A percentile compares a stretch with the other conserved stretches of the same genome.
Conservation (phyloP, 2,113 vertebrate genomes). For the Piliocolobus tephrosceles region DNA sequence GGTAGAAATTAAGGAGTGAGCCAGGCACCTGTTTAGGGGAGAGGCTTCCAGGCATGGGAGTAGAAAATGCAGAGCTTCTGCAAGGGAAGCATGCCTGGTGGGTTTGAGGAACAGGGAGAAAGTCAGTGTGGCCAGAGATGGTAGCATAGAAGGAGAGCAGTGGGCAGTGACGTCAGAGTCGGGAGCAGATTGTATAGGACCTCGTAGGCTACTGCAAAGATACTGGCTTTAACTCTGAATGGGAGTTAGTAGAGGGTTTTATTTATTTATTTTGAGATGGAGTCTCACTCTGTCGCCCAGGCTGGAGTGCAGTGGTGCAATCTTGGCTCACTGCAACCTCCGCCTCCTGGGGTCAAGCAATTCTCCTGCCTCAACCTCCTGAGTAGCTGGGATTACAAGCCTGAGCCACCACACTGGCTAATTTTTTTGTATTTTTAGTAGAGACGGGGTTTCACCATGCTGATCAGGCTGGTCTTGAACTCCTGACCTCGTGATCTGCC, state of each 20-base stretch:
- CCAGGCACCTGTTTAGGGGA: background rate
- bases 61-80: background rate
- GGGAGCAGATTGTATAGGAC: fast-evolving
- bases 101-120: background rate
- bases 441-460: too few species aligned
- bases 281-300: too few species aligned
- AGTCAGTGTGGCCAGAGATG: background rate
- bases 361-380: too few species aligned
- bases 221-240: background rate
- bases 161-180: background rate
- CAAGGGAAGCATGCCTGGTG: background rate
- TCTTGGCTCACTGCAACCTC: too few species aligned
- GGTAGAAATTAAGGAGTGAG: background rate
- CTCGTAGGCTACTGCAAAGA: background rate
- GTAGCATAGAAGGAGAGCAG: background rate
- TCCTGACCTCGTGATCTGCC: too few species aligned
- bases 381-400: too few species aligned
- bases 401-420: too few species aligned
- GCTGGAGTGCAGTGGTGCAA: too few species aligned
- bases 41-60: background rate
- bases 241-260: background rate
- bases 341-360: too few species aligned
- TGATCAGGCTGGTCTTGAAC: too few species aligned
- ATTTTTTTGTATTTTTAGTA: too few species aligned
- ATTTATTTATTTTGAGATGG: background rate